Evolutionary conservation across 2,888 invertebrate genomes (phyloP), one percentile per base, ranked within the genome.

Genomic region (Phania funesta): DNA sequence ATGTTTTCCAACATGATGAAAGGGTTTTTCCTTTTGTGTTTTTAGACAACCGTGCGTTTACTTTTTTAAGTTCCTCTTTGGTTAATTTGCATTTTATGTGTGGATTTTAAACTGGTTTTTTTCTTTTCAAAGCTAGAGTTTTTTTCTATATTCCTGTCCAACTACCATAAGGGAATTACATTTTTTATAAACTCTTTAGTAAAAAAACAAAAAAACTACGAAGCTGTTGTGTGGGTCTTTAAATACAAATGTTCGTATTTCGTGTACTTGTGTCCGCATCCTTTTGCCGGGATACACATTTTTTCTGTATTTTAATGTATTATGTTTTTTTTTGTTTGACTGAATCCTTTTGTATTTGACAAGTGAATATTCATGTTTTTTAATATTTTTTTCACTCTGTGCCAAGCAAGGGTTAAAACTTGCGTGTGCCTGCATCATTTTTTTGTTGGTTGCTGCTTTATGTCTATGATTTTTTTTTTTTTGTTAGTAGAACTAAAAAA

Each of bases 321-420:
- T n/a, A n/a, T 11, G 20, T 20, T 78, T 84, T 83, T 35, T 74
- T 83, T 79, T 13, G 1, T 24, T 35, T 67, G 35, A 60, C 44
- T 48, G 50, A 50, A 75, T 52, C 62, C 70, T 80, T 83, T 81
- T 88, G 87, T 87, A 85, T 86, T 89, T 89, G 89, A 89, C 90
- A 90, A 90, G 90, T 90, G 90, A 90, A 90, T 90, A 89, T 89
- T 88, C 90, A 89, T 88, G 90, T 88, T 83, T 80, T 80, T 70
- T 13, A 41, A 44, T 79, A 48, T 58, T 32, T 65, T 48, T 26
- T 65, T 71, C n/a, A 35, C 41, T 75, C 18, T 74, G 48, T 46
- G 32, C 60, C 73, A 80, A 86, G 84, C 86, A 88, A 89, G 88
- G 87, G 89, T 89, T 89, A 89, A 88, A 86, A 86, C 32, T 84